Evolutionary conservation across 1,140 invertebrate species (phyloP), one percentile per base, ranked within the genome.

Genomic region (Lepeophtheirus salmonis): DNA sequence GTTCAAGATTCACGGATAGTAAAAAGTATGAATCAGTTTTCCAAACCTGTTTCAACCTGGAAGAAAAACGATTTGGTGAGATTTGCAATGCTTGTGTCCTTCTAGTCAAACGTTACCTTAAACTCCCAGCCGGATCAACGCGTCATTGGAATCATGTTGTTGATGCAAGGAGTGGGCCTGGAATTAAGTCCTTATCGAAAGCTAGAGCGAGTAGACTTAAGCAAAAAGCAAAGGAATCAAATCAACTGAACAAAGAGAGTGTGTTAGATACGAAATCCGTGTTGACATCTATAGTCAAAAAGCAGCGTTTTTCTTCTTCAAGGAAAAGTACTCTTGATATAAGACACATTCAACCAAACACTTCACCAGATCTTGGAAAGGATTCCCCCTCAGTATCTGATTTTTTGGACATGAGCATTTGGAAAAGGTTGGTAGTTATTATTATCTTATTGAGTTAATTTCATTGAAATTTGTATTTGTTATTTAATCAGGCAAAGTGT

Each of bases 181-280:
- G 25, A 90, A 91, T 77, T 96, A 99, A 77, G 99, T 97, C 75
- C 98, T 95, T 75, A 99, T 95, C 74, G 6, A 41, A 41, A n/a
- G 30, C 30, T 41, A 6, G 30, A 10, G 30, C 30, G 6, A n/a
- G 6, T 6, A 41, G 30, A n/a, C 30, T 41, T 6, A 41, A n/a
- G 30, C 30, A 41, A 41, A 10, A 6, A 6, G n/a, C 30, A 10
- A 41, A 41, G 30, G 30, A 41, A n/a, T 6, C 30, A n/a, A n/a
- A n/a, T n/a, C n/a, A n/a, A n/a, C n/a, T n/a, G n/a, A n/a, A n/a
- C n/a, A n/a, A n/a, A n/a, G n/a, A n/a, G n/a, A n/a, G n/a, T n/a
- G n/a, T n/a, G n/a, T n/a, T n/a, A n/a, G n/a, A n/a, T n/a, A n/a
- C n/a, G n/a, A n/a, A n/a, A n/a, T n/a, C n/a, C n/a, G n/a, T n/a